These are phyloP conservation scores for Onchidella celtica DNA, from an alignment of 2,888 invertebrate species.

Conservation along the genomic window DNA sequence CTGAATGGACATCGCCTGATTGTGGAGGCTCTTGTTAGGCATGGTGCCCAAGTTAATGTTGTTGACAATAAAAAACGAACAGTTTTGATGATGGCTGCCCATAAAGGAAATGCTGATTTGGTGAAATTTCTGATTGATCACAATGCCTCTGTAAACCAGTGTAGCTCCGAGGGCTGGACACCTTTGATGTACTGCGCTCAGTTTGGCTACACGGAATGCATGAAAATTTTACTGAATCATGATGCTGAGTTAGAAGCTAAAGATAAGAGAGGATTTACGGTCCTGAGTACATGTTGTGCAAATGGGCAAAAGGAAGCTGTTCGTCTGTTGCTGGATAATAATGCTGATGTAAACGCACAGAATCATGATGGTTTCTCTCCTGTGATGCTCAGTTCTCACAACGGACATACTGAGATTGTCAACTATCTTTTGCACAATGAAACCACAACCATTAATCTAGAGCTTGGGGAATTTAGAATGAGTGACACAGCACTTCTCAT, in stretches of 20 bases:
- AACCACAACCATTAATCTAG: background rate
- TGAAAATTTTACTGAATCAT: constrained; percentile 19
- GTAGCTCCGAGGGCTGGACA: constrained; percentile 16
- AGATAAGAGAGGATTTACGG: constrained; percentile 36
- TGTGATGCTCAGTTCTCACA: constrained; percentile 21
- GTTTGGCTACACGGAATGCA: constrained; percentile 32
- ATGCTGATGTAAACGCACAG: constrained; percentile 35
- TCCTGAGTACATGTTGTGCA: constrained; percentile 29
- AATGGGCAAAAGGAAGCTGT: constrained; percentile 27
- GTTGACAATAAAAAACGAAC: constrained; percentile 43
- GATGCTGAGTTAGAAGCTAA: constrained; percentile 20
- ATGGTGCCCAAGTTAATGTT: constrained; percentile 28
- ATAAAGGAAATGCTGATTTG: constrained; percentile 21
- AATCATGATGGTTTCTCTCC: constrained; percentile 20
- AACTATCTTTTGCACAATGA: background rate
- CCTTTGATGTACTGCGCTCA: constrained; percentile 30
- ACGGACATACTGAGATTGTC: constrained; percentile 28
- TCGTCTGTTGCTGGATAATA: constrained; percentile 11
- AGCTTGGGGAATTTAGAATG: constrained; percentile 18
- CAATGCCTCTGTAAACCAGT: constrained; percentile 28
- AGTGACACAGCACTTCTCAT: constrained; percentile 29
- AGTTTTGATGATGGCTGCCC: constrained; percentile 37
- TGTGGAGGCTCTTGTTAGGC: constrained; percentile 24
- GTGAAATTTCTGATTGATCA: constrained; percentile 14
- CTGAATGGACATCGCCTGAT: constrained; percentile 31